These are phyloP conservation scores for Melolontha melolontha DNA, from an alignment of 2,888 invertebrate genomes.

Conservation along the genomic window DNA sequence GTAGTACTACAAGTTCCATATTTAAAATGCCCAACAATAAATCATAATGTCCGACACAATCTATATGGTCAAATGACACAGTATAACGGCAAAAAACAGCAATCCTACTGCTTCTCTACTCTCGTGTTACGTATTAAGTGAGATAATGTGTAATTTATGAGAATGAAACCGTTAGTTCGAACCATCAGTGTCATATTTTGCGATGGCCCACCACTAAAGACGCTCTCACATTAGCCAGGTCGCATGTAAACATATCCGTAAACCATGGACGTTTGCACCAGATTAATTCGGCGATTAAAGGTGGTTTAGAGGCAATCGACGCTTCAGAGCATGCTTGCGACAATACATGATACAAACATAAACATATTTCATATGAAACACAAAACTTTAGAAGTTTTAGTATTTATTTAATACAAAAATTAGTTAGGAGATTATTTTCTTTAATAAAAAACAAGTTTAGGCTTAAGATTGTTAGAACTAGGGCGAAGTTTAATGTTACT, in stretches of 20 bases:
- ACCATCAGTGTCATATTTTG: neutral
- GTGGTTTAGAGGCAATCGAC: neutral
- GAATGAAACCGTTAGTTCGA: constrained; percentile 6
- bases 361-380: no score
- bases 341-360: no score
- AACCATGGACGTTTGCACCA: constrained; percentile 14
- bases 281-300: constrained; percentile 2
- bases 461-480: no score
- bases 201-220: neutral
- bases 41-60: constrained; percentile 24
- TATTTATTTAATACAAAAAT: no score
- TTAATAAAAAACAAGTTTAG: no score
- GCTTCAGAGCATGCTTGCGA: no score
- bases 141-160: constrained; percentile 31
- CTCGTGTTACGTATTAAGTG: constrained; percentile 29
- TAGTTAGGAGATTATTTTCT: no score
- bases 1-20: neutral
- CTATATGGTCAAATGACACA: constrained; percentile 15
- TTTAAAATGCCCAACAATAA: constrained; percentile 15
- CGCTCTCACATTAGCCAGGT: neutral
- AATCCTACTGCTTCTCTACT: neutral
- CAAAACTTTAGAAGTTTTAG: no score
- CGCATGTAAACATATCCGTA: constrained; percentile 28
- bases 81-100: constrained; percentile 11
- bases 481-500: no score